Percentiles rank a stretch among this genome's conserved stretches.
Evolutionary conservation across 92 coral and sea anemone species (phyloP).

Genomic region (Pocillopora meandrina): DNA sequence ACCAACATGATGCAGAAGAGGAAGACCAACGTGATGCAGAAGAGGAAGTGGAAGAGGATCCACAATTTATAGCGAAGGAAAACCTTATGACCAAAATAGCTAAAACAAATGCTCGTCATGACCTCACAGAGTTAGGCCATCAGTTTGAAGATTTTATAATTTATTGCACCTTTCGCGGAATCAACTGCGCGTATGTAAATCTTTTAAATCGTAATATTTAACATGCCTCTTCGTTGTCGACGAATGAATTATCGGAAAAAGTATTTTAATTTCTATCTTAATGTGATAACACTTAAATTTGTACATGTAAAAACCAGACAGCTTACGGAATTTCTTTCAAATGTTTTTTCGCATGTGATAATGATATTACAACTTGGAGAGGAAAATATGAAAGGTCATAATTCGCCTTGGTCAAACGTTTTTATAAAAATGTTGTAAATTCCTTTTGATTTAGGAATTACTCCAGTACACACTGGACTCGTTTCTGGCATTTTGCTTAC

Average conservation of each 20-base stretch:
- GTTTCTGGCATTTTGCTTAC: constrained; percentile 72
- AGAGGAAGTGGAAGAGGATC: background rate
- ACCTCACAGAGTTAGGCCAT: constrained; percentile 44
- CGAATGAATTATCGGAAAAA: no score
- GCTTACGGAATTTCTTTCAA: background rate
- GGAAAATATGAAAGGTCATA: no score
- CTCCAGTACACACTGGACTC: constrained; percentile 62
- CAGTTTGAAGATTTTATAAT: constrained; percentile 73
- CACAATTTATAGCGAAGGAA: background rate
- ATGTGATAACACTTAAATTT: background rate
- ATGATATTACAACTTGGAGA: no score
- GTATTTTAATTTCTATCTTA: no score
- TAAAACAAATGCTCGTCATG: background rate
- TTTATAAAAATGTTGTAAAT: background rate
- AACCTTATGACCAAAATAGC: background rate
- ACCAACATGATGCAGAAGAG: background rate
- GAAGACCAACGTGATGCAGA: background rate
- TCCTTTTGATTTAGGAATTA: constrained; percentile 38
- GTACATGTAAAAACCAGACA: background rate
- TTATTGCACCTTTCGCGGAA: constrained; percentile 68
- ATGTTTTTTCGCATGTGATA: no score
- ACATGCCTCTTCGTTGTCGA: no score
- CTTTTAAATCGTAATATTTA: background rate
- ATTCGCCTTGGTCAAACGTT: no score
- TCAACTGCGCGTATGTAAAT: constrained; percentile 52